Evolutionary conservation across 2,797 vertebrate genomes (phyloP).

Genomic region (Saxicola maurus): DNA sequence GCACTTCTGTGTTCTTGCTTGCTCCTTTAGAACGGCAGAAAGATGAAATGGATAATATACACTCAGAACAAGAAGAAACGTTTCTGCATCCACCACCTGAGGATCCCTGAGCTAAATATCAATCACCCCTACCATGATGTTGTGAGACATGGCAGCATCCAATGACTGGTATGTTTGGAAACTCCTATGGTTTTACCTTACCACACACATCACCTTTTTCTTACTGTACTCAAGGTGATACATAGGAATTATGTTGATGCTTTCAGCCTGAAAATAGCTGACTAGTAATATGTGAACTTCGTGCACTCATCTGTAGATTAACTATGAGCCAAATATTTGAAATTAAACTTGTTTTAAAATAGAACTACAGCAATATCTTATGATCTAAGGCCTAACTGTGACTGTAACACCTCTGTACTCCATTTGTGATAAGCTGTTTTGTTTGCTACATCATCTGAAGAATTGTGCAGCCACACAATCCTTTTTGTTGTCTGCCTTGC

Average conservation of each 20-base stretch:
- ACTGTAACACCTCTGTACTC: not conserved
- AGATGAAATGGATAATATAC: constrained; percentile 58
- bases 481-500: not conserved
- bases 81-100: not conserved
- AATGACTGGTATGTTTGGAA: constrained; percentile 77
- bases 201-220: not conserved
- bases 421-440: not conserved
- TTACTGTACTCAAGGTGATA: not conserved
- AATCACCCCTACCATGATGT: constrained; percentile 84
- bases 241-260: not conserved
- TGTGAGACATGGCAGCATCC: constrained; percentile 84
- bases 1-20: not conserved
- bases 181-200: not conserved
- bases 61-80: not conserved
- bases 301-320: not conserved
- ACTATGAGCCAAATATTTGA: not conserved
- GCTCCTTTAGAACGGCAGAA: constrained; percentile 72
- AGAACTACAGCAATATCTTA: not conserved
- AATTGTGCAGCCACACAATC: not conserved
- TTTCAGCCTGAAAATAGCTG: not conserved
- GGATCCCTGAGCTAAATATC: constrained; percentile 39
- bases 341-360: not conserved
- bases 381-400: not conserved
- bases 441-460: not conserved
- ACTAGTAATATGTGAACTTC: not conserved